Conservation (phyloP, 2,888 invertebrate species). For the Brachylomia viminalis region DNA sequence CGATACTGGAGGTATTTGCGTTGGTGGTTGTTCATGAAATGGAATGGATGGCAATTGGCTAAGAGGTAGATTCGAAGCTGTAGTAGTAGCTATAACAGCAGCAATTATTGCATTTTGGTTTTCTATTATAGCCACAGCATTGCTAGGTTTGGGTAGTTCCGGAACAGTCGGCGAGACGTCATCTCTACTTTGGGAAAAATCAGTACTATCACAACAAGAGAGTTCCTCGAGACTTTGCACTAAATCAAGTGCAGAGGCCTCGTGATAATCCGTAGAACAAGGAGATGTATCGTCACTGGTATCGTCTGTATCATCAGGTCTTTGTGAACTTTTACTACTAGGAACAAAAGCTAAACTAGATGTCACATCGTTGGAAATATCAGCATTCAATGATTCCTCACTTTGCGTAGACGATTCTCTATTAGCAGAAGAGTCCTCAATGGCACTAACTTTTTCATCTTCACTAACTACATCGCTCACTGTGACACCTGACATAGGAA, state of each 20-base stretch:
- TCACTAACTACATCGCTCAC: conserved; percentile 74
- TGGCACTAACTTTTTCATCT: conserved; percentile 75
- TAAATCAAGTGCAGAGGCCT: conserved; percentile 87
- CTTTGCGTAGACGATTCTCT: conserved; percentile 82
- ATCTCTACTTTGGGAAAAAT: conserved; percentile 88
- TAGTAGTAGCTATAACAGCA: conserved; percentile 64
- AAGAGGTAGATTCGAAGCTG: conserved; percentile 76
- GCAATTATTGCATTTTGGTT: conserved; percentile 56
- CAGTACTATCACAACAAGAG: conserved; percentile 85
- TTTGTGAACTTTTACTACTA: conserved; percentile 86
- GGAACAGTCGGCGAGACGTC: conserved; percentile 77
- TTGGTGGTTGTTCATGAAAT: conserved; percentile 74
- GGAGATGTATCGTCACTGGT: conserved; percentile 88
- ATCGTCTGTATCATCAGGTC: conserved; percentile 79
- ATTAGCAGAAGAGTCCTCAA: conserved; percentile 71
- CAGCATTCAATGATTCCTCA: conserved; percentile 86
- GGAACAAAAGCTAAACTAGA: conserved; percentile 88
- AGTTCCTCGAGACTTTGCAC: conserved; percentile 85
- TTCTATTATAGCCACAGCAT: conserved; percentile 58
- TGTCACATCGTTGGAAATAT: conserved; percentile 86
- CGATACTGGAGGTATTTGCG: conserved; percentile 71
- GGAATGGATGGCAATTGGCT: conserved; percentile 85
- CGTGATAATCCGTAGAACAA: conserved; percentile 88
- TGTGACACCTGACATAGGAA: conserved; percentile 62
- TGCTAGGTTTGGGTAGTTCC: conserved; percentile 68